phyloP scores from a whole-genome alignment of 1,140 invertebrate species.

The Phortica variegata region DNA sequence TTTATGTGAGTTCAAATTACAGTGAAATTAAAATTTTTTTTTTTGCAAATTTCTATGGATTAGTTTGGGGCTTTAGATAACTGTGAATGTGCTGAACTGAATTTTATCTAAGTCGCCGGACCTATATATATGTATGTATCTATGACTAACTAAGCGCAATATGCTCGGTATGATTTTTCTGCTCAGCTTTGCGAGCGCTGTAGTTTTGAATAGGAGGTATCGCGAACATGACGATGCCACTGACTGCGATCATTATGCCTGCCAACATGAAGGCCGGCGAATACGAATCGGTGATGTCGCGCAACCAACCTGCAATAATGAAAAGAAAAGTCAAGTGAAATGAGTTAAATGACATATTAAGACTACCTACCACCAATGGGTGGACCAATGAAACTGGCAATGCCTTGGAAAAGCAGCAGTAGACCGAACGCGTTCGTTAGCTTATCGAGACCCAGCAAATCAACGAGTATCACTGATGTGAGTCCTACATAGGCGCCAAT shows the following conservation, averaged over 20 bases:
- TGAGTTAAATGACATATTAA: background rate
- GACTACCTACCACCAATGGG: conserved; percentile 76
- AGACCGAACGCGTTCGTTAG: conserved; percentile 93
- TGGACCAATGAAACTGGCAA: conserved; percentile 84
- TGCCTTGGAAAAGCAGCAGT: conserved; percentile 85
- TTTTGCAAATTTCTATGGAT: too few species aligned
- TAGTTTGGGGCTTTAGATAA: too few species aligned
- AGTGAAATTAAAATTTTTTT: too few species aligned
- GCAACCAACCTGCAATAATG: conserved; percentile 71
- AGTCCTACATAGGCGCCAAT: conserved; percentile 91
- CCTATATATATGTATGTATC: too few species aligned
- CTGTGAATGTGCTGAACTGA: too few species aligned
- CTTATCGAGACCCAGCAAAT: conserved; percentile 81
- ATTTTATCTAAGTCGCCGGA: too few species aligned
- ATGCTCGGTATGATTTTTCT: conserved; percentile 31
- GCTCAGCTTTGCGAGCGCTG: conserved; percentile 26
- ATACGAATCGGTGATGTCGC: conserved; percentile 76
- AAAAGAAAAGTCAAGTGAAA: conserved; percentile 19
- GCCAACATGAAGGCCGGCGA: conserved; percentile 80
- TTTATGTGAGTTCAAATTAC: too few species aligned
- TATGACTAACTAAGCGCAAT: conserved; percentile 43
- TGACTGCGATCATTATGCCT: conserved; percentile 78
- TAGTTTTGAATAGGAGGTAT: conserved; percentile 76
- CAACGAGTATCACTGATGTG: conserved; percentile 86
- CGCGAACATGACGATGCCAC: conserved; percentile 84